Percentiles rank a stretch among this genome's conserved stretches.
phyloP scores from a whole-genome alignment of 2,113 vertebrate genomes.

The Nicator chloris region DNA sequence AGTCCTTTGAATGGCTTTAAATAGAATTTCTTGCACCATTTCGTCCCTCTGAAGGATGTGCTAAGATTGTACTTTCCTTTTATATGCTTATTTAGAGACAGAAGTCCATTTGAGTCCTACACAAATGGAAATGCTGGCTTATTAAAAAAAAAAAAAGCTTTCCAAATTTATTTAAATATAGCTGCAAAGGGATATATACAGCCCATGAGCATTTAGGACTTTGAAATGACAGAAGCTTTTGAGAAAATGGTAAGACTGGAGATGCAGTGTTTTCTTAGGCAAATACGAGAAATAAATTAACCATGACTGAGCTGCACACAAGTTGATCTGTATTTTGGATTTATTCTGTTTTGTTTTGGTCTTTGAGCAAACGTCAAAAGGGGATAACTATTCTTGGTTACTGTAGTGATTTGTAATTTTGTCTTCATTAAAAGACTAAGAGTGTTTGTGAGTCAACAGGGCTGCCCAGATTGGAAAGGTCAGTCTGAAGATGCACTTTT shows the following conservation, averaged over 20 bases:
- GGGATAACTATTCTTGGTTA: neutral
- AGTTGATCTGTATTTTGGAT: neutral
- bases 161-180: neutral
- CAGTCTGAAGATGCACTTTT: slow-evolving; percentile 13
- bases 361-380: neutral
- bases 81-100: neutral
- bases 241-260: neutral
- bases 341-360: neutral
- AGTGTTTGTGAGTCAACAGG: neutral
- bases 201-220: neutral
- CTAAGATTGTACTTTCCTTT: neutral
- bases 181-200: neutral
- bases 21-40: neutral
- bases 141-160: neutral
- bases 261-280: neutral
- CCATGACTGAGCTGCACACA: neutral
- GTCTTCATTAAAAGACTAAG: neutral
- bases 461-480: neutral
- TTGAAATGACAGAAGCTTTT: neutral
- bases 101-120: neutral
- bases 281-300: neutral
- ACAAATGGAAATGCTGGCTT: neutral
- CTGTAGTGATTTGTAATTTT: neutral
- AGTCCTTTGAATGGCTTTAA: neutral
- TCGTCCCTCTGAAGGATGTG: neutral